A percentile compares a stretch with the other conserved stretches of the same genome.
Conservation (phyloP, 37 sponge, comb jelly and placozoan species). For the Geodia barretti region DNA sequence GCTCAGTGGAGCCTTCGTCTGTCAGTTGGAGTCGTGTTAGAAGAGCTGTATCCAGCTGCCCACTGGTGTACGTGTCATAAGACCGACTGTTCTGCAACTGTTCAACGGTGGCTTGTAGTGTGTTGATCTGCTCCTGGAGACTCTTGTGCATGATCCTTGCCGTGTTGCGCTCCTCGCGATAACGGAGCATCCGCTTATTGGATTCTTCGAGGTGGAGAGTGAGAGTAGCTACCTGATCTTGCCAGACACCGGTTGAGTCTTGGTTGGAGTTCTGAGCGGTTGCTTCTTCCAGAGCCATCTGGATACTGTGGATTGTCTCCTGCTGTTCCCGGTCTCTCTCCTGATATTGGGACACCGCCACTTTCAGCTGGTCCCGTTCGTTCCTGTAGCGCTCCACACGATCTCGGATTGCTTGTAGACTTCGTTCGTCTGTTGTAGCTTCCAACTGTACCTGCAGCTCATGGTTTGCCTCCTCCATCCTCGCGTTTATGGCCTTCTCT, state of each 20-base stretch:
- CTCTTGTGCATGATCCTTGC: neutral
- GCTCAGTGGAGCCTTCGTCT: neutral
- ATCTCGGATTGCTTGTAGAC: slow-evolving; percentile 19
- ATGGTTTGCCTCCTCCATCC: slow-evolving; percentile 5
- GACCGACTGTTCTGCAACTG: neutral
- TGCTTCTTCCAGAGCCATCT: neutral
- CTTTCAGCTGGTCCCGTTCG: slow-evolving; percentile 41
- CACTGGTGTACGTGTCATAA: neutral
- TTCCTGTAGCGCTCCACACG: slow-evolving; percentile 37
- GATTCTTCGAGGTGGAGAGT: neutral
- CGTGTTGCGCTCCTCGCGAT: slow-evolving; percentile 38
- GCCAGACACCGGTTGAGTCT: neutral
- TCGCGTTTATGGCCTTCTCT: neutral
- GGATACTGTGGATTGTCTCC: neutral
- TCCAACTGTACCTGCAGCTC: slow-evolving; percentile 41
- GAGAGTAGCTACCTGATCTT: neutral
- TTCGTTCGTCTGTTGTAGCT: slow-evolving; percentile 22
- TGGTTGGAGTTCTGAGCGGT: neutral
- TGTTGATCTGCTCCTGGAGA: neutral
- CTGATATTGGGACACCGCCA: slow-evolving; percentile 8
- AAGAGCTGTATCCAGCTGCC: neutral
- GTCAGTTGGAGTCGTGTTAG: neutral
- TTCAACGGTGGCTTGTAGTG: neutral
- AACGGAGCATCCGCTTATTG: slow-evolving; percentile 14
- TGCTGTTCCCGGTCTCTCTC: neutral